These are phyloP conservation scores for Smutsia temminckii DNA, from an alignment of 2,797 vertebrate species.

Conservation along the genomic window DNA sequence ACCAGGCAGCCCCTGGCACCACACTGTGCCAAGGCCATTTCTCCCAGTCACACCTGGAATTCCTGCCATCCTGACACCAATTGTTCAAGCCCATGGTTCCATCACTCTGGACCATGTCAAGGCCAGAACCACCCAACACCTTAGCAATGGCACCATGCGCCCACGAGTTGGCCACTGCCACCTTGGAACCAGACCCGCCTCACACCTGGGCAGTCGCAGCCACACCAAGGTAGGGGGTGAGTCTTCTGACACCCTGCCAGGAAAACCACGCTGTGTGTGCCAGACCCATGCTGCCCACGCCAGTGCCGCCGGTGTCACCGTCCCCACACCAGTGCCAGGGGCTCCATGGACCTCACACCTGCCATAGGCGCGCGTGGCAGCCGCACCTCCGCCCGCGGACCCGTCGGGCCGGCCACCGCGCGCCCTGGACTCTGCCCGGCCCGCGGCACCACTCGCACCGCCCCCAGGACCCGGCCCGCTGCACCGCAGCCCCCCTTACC, in stretches of 20 bases:
- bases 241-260: conserved; percentile 39
- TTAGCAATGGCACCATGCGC: not conserved
- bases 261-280: conserved; percentile 37
- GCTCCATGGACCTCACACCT: conserved; percentile 62
- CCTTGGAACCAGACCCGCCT: not conserved
- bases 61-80: not conserved
- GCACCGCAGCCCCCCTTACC: conserved; percentile 59
- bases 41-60: not conserved
- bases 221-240: not conserved
- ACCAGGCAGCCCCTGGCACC: not conserved
- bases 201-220: conserved; percentile 56
- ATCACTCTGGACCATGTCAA: not conserved
- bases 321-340: not conserved
- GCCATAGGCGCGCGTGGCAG: conserved; percentile 65
- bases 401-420: conserved; percentile 51
- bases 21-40: not conserved
- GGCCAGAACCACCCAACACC: conserved; percentile 47
- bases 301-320: conserved; percentile 52
- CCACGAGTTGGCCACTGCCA: not conserved
- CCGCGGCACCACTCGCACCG: not conserved
- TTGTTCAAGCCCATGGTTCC: not conserved
- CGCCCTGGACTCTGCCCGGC: conserved; percentile 54
- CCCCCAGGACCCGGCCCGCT: conserved; percentile 22
- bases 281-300: conserved; percentile 57
- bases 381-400: conserved; percentile 59